A percentile compares a stretch with the other conserved stretches of the same genome.
Evolutionary conservation across 2,797 vertebrate species (phyloP).

Genomic region (Enteromius anoplus): DNA sequence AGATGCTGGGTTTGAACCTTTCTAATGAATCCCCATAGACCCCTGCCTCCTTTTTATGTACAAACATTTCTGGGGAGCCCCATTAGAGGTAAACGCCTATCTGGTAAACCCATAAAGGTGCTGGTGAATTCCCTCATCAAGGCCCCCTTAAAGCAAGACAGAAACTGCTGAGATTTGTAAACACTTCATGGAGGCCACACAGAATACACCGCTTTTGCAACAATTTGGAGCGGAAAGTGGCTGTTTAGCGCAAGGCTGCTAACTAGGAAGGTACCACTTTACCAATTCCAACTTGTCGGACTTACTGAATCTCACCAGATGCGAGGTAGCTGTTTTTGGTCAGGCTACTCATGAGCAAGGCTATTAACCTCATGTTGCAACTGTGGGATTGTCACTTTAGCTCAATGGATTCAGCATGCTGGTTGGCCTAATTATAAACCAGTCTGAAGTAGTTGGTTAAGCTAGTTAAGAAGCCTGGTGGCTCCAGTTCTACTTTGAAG

Average conservation of each 20-base stretch:
- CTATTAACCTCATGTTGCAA: background rate
- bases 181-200: background rate
- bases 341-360: background rate
- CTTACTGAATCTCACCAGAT: background rate
- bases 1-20: conserved; percentile 45
- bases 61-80: conserved; percentile 35
- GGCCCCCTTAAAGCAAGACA: conserved; percentile 27
- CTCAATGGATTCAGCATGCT: background rate
- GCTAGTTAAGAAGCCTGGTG: background rate
- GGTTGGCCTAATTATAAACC: background rate
- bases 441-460: background rate
- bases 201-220: background rate
- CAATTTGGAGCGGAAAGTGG: background rate
- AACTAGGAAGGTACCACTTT: background rate
- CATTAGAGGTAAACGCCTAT: conserved; percentile 39
- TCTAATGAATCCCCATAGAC: conserved; percentile 16
- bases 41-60: conserved; percentile 23
- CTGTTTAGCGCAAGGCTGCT: background rate
- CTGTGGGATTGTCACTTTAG: background rate
- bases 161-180: conserved; percentile 36
- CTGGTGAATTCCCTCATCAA: conserved; percentile 50
- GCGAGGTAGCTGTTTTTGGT: background rate
- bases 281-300: background rate
- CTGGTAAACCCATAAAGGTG: conserved; percentile 62
- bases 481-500: background rate